phyloP scores from a whole-genome alignment of 2,888 invertebrate species.

The Phengaris arion region DNA sequence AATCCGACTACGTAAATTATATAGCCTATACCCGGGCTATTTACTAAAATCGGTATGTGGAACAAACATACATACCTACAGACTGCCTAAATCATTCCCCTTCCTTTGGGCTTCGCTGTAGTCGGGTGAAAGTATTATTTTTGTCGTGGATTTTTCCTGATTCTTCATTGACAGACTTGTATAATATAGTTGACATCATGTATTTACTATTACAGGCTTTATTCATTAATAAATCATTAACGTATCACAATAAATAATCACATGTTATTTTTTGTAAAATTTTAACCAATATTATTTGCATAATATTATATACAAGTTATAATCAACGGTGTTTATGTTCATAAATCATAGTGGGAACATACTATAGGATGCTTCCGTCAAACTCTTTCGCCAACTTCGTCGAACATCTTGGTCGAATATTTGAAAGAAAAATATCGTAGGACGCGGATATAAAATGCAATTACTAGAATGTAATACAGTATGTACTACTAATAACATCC shows the following conservation, averaged over 20 bases:
- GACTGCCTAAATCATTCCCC: too few relatives aligned
- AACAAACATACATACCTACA: too few relatives aligned
- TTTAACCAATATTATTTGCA: constrained; percentile 11
- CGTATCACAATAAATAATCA: constrained; percentile 18
- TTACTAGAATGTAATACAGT: too few relatives aligned
- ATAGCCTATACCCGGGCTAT: too few relatives aligned
- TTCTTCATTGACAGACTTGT: background rate
- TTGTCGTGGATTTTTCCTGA: background rate
- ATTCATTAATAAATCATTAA: background rate
- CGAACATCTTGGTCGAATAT: background rate
- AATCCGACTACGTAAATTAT: too few relatives aligned
- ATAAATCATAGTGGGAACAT: background rate
- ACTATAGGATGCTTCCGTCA: background rate
- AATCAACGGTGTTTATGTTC: constrained; percentile 22
- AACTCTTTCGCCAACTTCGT: background rate
- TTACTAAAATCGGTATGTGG: too few relatives aligned
- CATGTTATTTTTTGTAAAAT: constrained; percentile 13
- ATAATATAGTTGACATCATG: background rate
- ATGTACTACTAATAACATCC: too few relatives aligned
- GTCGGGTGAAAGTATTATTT: too few relatives aligned
- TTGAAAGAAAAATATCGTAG: too few relatives aligned
- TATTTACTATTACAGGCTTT: background rate
- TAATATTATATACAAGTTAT: constrained; percentile 17
- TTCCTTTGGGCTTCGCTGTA: too few relatives aligned
- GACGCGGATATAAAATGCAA: too few relatives aligned